phyloP scores from a whole-genome alignment of 2,797 vertebrate genomes.

The Enteromius paludinosus region DNA sequence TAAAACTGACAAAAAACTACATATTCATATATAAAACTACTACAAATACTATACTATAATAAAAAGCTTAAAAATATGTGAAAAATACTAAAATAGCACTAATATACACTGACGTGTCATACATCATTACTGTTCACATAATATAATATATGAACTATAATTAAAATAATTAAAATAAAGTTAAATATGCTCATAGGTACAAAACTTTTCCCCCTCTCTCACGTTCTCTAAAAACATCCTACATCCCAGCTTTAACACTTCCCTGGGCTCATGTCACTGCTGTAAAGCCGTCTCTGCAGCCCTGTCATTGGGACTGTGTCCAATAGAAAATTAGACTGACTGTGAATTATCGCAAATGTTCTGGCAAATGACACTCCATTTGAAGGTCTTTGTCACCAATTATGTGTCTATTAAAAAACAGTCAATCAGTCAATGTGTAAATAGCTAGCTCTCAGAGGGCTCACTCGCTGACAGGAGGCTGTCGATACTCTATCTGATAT shows the following conservation, averaged over 20 bases:
- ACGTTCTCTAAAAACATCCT: background rate
- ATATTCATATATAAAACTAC: background rate
- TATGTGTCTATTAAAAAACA: conserved; percentile 99
- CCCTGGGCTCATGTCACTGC: conserved; percentile 10
- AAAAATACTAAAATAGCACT: background rate
- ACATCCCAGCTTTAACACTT: conserved; percentile 42
- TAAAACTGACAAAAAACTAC: background rate
- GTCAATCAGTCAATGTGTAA: conserved; percentile 95
- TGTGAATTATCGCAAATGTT: conserved; percentile 85
- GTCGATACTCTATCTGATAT: conserved; percentile 91
- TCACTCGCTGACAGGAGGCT: conserved; percentile 88
- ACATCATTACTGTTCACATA: background rate
- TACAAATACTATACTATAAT: background rate
- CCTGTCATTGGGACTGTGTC: conserved; percentile 77
- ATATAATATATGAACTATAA: background rate
- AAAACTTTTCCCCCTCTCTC: background rate
- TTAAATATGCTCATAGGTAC: background rate
- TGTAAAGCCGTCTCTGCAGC: conserved; percentile 56
- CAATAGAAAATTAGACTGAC: conserved; percentile 82
- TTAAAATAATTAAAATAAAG: no score
- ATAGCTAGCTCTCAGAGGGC: conserved; percentile 87
- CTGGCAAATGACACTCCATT: conserved; percentile 89
- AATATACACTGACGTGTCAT: background rate
- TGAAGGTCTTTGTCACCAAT: conserved; percentile 99
- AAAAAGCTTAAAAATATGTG: background rate